Percentiles rank a stretch among this genome's conserved stretches.
Evolutionary conservation across 2,888 invertebrate species (phyloP).

Genomic region (Boloria selene): DNA sequence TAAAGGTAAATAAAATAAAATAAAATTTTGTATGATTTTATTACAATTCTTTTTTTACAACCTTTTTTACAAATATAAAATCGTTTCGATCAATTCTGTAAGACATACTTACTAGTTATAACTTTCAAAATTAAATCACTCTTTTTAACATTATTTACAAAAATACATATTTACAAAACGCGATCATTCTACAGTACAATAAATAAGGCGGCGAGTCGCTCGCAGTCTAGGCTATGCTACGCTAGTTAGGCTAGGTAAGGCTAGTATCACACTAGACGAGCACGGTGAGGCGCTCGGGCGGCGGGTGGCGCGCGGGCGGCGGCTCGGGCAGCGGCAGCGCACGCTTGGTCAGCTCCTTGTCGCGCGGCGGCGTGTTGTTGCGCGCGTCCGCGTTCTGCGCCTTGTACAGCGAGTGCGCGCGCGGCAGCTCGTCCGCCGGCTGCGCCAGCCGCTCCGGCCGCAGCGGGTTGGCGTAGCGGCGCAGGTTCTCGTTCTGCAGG

Average conservation of each 20-base stretch:
- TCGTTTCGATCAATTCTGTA: constrained; percentile 53
- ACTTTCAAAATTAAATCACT: constrained; percentile 45
- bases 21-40: constrained; percentile 57
- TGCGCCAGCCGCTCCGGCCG: constrained; percentile 77
- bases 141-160: constrained; percentile 72
- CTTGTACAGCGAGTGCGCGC: constrained; percentile 89
- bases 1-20: constrained; percentile 36
- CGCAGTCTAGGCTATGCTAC: constrained; percentile 32
- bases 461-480: constrained; percentile 91
- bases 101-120: constrained; percentile 55
- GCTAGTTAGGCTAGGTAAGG: constrained; percentile 42
- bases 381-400: constrained; percentile 92
- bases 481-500: constrained; percentile 93
- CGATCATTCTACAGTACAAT: constrained; percentile 57
- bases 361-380: constrained; percentile 88
- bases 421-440: constrained; percentile 70
- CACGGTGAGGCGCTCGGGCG: constrained; percentile 74
- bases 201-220: constrained; percentile 53
- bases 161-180: constrained; percentile 71
- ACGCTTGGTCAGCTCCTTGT: constrained; percentile 90
- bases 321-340: constrained; percentile 77
- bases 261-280: constrained; percentile 67
- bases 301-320: constrained; percentile 56
- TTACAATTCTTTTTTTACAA: constrained; percentile 68
- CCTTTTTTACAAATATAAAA: constrained; percentile 67